Evolutionary conservation across 92 coral and sea anemone genomes (phyloP).

Genomic region (Actinernus sp.): DNA sequence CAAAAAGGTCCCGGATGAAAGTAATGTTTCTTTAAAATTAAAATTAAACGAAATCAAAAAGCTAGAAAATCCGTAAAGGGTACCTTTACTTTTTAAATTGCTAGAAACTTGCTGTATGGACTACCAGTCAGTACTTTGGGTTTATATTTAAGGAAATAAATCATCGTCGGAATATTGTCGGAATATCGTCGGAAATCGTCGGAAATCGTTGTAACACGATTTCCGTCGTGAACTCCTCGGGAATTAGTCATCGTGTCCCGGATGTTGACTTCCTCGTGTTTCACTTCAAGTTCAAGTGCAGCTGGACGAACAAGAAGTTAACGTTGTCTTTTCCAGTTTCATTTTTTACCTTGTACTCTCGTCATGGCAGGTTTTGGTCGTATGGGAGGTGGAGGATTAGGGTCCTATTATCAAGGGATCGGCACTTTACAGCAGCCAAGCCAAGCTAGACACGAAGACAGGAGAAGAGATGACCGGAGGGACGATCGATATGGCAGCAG

Average conservation of each 20-base stretch:
- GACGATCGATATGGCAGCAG: slow-evolving; percentile 27
- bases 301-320: neutral
- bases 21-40: neutral
- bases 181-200: neutral
- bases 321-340: slow-evolving; percentile 8
- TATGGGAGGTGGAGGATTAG: slow-evolving; percentile 30
- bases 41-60: neutral
- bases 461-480: slow-evolving; percentile 34
- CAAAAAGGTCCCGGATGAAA: neutral
- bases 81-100: too few species aligned
- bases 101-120: too few species aligned
- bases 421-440: slow-evolving; percentile 7
- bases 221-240: too few species aligned
- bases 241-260: too few species aligned
- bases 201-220: too few species aligned
- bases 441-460: neutral
- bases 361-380: slow-evolving; percentile 44
- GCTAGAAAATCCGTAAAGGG: too few species aligned
- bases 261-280: slow-evolving; percentile 13
- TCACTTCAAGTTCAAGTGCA: neutral
- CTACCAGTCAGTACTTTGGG: too few species aligned
- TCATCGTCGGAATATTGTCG: neutral
- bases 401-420: slow-evolving; percentile 17
- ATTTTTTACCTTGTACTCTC: neutral
- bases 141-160: too few species aligned